Percentiles rank a stretch among this genome's conserved stretches.
Evolutionary conservation across 1,140 invertebrate species (phyloP).

Genomic region (Wiebesia pumilae): DNA sequence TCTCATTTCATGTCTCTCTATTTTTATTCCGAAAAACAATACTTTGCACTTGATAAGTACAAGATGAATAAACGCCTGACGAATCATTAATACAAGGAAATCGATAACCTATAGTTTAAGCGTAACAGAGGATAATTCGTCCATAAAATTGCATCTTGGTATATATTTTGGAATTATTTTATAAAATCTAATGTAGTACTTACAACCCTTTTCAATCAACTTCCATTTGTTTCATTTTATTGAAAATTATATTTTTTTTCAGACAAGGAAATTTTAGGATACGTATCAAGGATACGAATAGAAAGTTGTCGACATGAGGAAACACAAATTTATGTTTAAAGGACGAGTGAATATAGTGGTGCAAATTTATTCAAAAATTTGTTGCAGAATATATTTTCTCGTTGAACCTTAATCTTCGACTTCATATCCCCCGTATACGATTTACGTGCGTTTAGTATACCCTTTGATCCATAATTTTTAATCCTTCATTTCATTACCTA

Average conservation of each 20-base stretch:
- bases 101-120: neutral
- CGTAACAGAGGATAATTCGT: neutral
- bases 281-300: neutral
- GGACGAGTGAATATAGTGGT: neutral
- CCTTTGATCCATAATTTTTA: neutral
- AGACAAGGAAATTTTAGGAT: too few species aligned
- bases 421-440: neutral
- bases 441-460: neutral
- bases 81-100: neutral
- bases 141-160: neutral
- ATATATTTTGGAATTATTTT: neutral
- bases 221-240: neutral
- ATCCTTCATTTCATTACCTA: too few species aligned
- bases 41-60: neutral
- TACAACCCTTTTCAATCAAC: neutral
- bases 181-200: neutral
- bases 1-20: neutral
- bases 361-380: neutral
- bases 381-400: neutral
- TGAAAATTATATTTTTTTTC: neutral
- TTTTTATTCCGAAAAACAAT: neutral
- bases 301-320: neutral
- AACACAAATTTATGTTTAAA: slow-evolving; percentile 13
- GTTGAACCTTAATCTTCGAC: neutral
- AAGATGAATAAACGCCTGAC: neutral